Conservation (phyloP, 2,113 vertebrate species). For the Eclectus roratus region DNA sequence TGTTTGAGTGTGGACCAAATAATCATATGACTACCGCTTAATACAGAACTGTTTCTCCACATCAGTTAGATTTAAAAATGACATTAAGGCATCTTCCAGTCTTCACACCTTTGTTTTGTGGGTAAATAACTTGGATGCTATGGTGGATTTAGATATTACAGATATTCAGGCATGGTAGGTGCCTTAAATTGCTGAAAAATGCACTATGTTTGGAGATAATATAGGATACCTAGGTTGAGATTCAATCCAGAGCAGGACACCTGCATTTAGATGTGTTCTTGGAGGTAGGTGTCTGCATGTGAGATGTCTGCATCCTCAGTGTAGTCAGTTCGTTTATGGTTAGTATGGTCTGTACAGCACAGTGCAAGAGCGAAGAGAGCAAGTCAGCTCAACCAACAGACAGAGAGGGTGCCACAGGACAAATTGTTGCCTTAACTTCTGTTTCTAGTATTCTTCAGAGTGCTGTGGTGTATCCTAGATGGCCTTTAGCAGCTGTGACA, state of each 20-base stretch:
- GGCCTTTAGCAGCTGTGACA: background rate
- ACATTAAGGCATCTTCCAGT: background rate
- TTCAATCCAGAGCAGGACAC: background rate
- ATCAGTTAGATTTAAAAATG: background rate
- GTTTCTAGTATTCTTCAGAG: background rate
- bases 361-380: background rate
- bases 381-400: background rate
- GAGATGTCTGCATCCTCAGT: background rate
- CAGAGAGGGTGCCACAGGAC: background rate
- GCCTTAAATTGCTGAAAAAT: background rate
- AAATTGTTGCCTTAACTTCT: background rate
- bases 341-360: background rate
- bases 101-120: background rate
- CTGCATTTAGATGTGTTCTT: background rate
- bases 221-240: background rate
- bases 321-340: background rate
- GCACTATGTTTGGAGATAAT: background rate
- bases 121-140: background rate
- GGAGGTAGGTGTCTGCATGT: background rate
- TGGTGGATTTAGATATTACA: background rate
- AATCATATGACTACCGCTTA: background rate
- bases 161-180: background rate
- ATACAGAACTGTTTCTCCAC: background rate
- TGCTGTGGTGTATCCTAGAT: background rate
- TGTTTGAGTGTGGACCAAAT: background rate